Conservation (phyloP, 2,113 vertebrate genomes). For the cattle (Bos taurus) region ARS-UCD2.0 NC_037335.1:44412001-44412500, state of each 20-base stretch:
- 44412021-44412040: background rate
- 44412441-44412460: background rate
- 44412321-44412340: background rate
- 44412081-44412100: background rate
- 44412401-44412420: background rate
- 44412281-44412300: background rate
- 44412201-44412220: background rate
- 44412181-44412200: background rate
- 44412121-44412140: background rate
- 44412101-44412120: background rate
- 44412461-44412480: background rate
- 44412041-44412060: background rate
- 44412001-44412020: background rate
- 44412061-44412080: background rate
- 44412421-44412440: background rate
- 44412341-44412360: background rate
- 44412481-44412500: background rate
- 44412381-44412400: background rate
- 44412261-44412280: background rate
- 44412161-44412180: background rate
- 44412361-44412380: background rate
- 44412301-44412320: background rate
- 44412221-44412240: background rate
- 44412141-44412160: background rate
- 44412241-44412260: background rate